These are phyloP conservation scores for Oopsacas minuta DNA, from an alignment of 37 sponge, comb jelly and placozoan species.

Conservation along the genomic window DNA sequence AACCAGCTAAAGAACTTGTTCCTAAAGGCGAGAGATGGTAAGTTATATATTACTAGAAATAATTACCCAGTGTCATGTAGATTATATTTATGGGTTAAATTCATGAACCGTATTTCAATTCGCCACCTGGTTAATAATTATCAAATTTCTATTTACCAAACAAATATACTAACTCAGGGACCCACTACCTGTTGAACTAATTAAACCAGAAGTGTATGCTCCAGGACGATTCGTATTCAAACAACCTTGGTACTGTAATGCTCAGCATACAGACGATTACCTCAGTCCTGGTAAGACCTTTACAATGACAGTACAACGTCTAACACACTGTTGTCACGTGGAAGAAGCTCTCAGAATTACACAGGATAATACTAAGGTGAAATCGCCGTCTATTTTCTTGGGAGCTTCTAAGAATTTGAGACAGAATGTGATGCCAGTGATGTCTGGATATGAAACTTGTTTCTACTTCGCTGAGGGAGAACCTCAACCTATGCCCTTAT, in stretches of 20 bases:
- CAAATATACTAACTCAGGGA: not conserved
- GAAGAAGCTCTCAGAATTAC: not conserved
- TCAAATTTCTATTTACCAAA: not conserved
- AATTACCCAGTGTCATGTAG: no score
- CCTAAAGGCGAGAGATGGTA: conserved; percentile 14
- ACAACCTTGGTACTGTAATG: conserved; percentile 5
- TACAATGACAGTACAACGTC: not conserved
- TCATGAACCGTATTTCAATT: no score
- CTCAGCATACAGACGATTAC: conserved; percentile 9
- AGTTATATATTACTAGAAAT: not conserved
- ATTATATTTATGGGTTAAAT: no score
- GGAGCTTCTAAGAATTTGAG: not conserved
- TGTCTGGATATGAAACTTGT: not conserved
- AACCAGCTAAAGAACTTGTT: not conserved
- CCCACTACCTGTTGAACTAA: conserved; percentile 1
- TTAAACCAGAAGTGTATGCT: not conserved
- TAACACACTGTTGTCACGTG: conserved; percentile 10
- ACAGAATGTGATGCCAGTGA: conserved; percentile 7
- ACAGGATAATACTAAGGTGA: conserved; percentile 2
- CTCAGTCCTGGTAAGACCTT: not conserved
- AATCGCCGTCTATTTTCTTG: not conserved
- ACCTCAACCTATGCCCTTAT: not conserved
- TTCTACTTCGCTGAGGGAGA: conserved; percentile 6
- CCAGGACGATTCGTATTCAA: conserved; percentile 8
- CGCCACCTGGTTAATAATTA: no score